Conservation (phyloP, 2,113 vertebrate species). For the Pungitius pungitius region DNA sequence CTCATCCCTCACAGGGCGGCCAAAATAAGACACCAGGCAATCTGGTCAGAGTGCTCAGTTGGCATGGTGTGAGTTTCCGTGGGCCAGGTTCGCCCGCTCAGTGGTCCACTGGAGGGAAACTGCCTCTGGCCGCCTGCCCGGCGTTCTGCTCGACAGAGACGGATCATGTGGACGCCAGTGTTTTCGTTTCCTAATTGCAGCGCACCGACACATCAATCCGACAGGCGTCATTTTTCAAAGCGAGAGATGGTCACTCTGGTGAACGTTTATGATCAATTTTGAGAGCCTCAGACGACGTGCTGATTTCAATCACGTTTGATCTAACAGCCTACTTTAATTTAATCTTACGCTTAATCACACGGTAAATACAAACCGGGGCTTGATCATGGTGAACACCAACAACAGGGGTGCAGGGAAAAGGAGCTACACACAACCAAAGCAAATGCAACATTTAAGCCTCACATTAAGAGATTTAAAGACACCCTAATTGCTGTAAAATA, state of each 20-base stretch:
- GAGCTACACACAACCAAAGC: not conserved
- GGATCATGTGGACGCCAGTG: conserved; percentile 62
- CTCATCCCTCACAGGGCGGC: conserved; percentile 40
- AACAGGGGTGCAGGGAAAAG: not conserved
- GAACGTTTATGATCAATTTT: conserved; percentile 5
- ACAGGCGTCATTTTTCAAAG: conserved; percentile 37
- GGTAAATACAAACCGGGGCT: conserved; percentile 15
- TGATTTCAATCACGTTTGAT: conserved; percentile 6
- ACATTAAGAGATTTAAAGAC: conserved; percentile 9
- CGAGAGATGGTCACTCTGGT: conserved; percentile 16
- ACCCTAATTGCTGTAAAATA: conserved; percentile 48
- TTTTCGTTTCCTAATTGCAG: conserved; percentile 60
- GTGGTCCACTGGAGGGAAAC: conserved; percentile 59
- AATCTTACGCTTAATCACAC: not conserved
- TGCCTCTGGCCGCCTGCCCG: conserved; percentile 62
- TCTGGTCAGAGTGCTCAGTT: conserved; percentile 57
- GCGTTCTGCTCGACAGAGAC: conserved; percentile 69
- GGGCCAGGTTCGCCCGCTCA: conserved; percentile 57
- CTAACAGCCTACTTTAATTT: conserved; percentile 4
- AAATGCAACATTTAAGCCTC: conserved; percentile 26
- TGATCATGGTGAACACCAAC: not conserved
- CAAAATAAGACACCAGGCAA: conserved; percentile 63
- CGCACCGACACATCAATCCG: conserved; percentile 57
- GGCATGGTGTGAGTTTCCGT: conserved; percentile 40
- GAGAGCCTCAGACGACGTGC: not conserved